These are phyloP conservation scores for Meriones unguiculatus DNA, from an alignment of 2,113 vertebrate genomes.

Conservation along the genomic window DNA sequence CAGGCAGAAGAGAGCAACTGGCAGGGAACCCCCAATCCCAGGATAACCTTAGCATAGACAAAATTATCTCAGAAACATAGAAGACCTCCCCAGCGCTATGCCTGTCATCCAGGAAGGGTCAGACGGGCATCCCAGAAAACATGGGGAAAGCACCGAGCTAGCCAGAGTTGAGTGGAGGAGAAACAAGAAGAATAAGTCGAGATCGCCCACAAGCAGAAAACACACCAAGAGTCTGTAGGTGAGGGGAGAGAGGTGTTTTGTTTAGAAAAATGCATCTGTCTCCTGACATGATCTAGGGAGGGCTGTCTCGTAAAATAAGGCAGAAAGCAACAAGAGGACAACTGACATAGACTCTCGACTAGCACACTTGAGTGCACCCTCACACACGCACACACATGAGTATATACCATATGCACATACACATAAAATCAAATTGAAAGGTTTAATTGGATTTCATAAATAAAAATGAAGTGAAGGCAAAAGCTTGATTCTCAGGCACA, in stretches of 20 bases:
- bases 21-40: neutral
- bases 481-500: neutral
- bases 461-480: neutral
- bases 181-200: neutral
- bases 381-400: neutral
- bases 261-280: neutral
- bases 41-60: neutral
- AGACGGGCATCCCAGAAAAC: neutral
- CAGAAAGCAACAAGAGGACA: neutral
- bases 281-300: neutral
- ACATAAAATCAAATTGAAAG: neutral
- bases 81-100: neutral
- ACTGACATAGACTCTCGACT: neutral
- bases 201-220: too few relatives aligned
- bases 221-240: neutral
- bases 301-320: accelerated
- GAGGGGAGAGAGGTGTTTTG: accelerated
- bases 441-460: neutral
- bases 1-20: accelerated
- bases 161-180: neutral
- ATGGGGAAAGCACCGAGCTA: neutral
- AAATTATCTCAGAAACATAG: neutral
- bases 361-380: neutral
- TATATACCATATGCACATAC: neutral
- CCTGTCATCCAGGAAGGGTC: neutral